Evolutionary conservation across 2,113 vertebrate species (phyloP).

Genomic region (Apaloderma vittatum): DNA sequence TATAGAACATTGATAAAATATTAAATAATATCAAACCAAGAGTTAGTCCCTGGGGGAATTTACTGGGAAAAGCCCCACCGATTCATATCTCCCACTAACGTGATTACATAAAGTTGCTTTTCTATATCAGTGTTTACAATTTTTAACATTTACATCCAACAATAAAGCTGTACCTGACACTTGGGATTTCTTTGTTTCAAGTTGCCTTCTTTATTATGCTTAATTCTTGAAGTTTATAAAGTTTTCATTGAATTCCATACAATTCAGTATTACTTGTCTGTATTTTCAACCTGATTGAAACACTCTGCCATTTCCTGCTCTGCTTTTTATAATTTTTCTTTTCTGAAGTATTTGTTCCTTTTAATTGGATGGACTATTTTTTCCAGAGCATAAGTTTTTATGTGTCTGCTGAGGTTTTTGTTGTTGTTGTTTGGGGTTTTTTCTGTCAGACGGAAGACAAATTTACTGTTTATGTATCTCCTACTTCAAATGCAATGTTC

Average conservation of each 20-base stretch:
- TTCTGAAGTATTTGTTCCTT: not conserved
- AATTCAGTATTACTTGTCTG: constrained; percentile 27
- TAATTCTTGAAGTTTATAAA: constrained; percentile 42
- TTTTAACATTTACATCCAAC: constrained; percentile 20
- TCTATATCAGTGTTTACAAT: constrained; percentile 34
- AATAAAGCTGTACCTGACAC: not conserved
- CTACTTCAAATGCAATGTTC: not conserved
- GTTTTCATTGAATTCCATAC: constrained; percentile 40
- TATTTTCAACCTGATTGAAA: not conserved
- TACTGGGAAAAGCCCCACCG: not conserved
- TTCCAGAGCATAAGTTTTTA: not conserved
- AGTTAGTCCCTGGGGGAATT: not conserved
- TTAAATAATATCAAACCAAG: constrained; percentile 9
- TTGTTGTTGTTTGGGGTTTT: not conserved
- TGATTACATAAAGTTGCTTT: not conserved
- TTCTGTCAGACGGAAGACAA: not conserved
- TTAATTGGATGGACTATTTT: not conserved
- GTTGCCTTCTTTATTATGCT: constrained; percentile 51
- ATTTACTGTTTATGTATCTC: not conserved
- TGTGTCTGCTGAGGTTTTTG: rapidly evolving
- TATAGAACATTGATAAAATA: constrained; percentile 20
- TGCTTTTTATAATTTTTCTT: not conserved
- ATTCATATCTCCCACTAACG: not conserved
- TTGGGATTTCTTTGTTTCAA: constrained; percentile 49
- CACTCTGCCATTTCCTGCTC: not conserved